Evolutionary conservation across 64 coral and sea anemone species (phyloP).

Genomic region (Pocillopora damicornis): DNA sequence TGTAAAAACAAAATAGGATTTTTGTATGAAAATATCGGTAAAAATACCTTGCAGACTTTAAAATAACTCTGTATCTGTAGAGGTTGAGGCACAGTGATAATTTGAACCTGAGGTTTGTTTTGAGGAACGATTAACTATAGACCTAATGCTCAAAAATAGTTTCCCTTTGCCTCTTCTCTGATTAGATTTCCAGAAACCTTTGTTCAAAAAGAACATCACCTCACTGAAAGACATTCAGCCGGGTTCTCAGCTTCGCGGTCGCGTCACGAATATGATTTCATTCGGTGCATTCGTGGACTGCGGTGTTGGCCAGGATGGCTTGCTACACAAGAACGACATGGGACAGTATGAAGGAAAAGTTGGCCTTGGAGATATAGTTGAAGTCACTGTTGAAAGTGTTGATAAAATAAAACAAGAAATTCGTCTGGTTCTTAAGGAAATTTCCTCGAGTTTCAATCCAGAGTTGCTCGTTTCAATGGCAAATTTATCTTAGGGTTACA

Average conservation of each 20-base stretch:
- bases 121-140: no score
- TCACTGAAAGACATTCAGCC: constrained; percentile 65
- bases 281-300: constrained; percentile 97
- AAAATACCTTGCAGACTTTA: no score
- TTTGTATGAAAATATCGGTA: no score
- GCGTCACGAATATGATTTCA: constrained; percentile 86
- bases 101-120: no score
- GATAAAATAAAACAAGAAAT: constrained; percentile 63
- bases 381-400: constrained; percentile 62
- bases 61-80: no score
- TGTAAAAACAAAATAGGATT: no score
- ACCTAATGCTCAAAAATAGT: not conserved
- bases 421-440: constrained; percentile 8
- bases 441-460: constrained; percentile 57
- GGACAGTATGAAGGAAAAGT: constrained; percentile 19
- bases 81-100: no score
- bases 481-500: not conserved
- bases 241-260: constrained; percentile 62
- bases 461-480: constrained; percentile 44
- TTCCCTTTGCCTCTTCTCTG: not conserved
- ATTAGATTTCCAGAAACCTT: constrained; percentile 82
- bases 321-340: constrained; percentile 73
- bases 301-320: constrained; percentile 75
- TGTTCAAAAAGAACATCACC: constrained; percentile 76
- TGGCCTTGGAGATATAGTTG: constrained; percentile 78